Evolutionary conservation across 2,888 invertebrate species (phyloP), one percentile per base, ranked within the genome.

Genomic region (Perizoma flavofasciatum): DNA sequence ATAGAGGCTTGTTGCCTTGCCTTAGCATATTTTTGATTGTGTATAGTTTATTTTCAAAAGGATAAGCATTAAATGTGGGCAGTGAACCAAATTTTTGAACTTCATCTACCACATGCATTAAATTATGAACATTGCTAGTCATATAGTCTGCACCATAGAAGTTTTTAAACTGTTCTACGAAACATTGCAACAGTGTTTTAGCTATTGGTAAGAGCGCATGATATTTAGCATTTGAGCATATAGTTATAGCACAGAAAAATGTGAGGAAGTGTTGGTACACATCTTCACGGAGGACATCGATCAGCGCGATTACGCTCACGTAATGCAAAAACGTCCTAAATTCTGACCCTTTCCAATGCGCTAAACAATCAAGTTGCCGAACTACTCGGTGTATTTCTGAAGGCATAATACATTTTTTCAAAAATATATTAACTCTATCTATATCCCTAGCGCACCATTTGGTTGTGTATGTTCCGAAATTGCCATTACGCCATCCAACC

Each of bases 11-110:
- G 22, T 52, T 48, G 0, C 52, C 52, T 3, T 34, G 3, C 22
- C 52, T 47, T 3, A 58, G 48, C 52, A 52, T 58, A 6, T 6
- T 52, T 44, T 58, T 58, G 6, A 58, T 58, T 9, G 40, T 10
- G 43, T 49, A 49, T 6, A 58, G 35, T 49, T 58, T 52, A 11
- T 63, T 63, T 41, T 63, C 58, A 10, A 62, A 62, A 0, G 58
- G 62, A 47, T 62, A 62, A 4, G 62, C 55, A 40, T 40, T 58
- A 22, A 61, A 61, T 11, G 49, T 61, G 6, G 43, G 49, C 1
- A 61, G 32, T 22, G 41, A 22, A 5, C 53, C 58, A 44, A 55
- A 58, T 37, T 34, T 37, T 52, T 44, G 9, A 22, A 58, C 57
- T 52, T 58, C 52, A 44, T 52, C 48, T 6, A 33, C 34, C 2